Conservation (phyloP, 2,888 invertebrate genomes). For the Esperia sulphurella region DNA sequence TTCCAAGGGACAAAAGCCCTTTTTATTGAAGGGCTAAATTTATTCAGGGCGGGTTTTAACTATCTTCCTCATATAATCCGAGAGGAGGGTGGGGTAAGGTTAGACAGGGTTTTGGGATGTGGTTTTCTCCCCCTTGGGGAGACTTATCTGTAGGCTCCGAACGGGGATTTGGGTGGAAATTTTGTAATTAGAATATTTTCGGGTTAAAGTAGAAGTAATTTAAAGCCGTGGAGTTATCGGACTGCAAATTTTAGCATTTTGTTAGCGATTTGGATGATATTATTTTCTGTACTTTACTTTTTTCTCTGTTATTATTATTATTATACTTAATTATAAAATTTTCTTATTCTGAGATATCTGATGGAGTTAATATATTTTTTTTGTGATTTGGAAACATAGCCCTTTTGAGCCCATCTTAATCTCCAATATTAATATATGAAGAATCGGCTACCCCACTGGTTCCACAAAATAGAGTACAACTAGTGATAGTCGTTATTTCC, state of each 20-base stretch:
- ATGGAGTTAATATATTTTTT: too few relatives aligned
- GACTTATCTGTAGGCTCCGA: slow-evolving; percentile 36
- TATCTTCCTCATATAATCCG: slow-evolving; percentile 70
- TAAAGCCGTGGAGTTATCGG: slow-evolving; percentile 1
- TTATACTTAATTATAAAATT: too few relatives aligned
- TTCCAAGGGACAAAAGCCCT: slow-evolving; percentile 68
- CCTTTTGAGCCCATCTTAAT: too few relatives aligned
- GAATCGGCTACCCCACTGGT: too few relatives aligned
- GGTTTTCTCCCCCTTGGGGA: slow-evolving; percentile 24
- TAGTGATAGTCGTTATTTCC: too few relatives aligned
- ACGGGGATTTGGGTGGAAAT: slow-evolving; percentile 27
- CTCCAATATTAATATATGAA: too few relatives aligned
- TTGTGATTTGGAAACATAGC: too few relatives aligned
- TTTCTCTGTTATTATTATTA: too few relatives aligned
- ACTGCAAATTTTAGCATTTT: not conserved
- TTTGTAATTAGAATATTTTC: slow-evolving; percentile 16
- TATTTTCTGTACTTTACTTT: not conserved
- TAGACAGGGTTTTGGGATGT: slow-evolving; percentile 1
- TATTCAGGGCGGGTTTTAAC: slow-evolving; percentile 72
- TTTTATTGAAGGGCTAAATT: slow-evolving; percentile 73
- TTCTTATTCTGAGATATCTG: too few relatives aligned
- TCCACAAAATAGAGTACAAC: too few relatives aligned
- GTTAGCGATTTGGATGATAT: not conserved
- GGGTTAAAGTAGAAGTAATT: slow-evolving; percentile 3
- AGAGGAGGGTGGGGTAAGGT: slow-evolving; percentile 29